A percentile compares a stretch with the other conserved stretches of the same genome.
Evolutionary conservation across 2,888 invertebrate species (phyloP).

Genomic region (Boloria euphrosyne): DNA sequence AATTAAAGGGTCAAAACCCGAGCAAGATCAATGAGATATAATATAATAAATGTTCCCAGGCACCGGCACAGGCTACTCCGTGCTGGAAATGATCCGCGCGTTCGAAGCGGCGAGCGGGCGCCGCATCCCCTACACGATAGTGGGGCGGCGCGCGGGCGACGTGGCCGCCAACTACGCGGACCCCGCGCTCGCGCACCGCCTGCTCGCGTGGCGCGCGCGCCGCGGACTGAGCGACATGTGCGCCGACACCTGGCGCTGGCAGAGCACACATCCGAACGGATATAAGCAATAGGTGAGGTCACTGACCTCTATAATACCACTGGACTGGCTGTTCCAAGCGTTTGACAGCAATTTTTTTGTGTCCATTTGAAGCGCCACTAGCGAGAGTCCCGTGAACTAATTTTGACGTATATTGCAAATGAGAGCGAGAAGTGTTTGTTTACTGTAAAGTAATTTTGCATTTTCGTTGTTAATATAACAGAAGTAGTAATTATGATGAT

Average conservation of each 20-base stretch:
- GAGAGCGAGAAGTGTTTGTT: too few species aligned
- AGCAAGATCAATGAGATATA: too few species aligned
- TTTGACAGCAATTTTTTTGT: too few species aligned
- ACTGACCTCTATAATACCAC: too few species aligned
- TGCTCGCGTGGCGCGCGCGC: constrained; percentile 92
- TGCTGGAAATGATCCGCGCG: constrained; percentile 91
- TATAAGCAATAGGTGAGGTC: constrained; percentile 50
- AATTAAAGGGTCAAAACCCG: too few species aligned
- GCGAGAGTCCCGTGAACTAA: too few species aligned
- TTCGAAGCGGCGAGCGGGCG: constrained; percentile 89
- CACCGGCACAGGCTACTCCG: constrained; percentile 93
- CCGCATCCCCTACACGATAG: constrained; percentile 87
- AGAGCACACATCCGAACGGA: constrained; percentile 90
- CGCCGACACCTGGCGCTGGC: constrained; percentile 94
- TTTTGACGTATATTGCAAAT: too few species aligned
- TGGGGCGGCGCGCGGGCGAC: constrained; percentile 90
- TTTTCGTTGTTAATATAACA: too few species aligned
- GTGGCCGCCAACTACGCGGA: constrained; percentile 93
- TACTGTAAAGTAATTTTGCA: too few species aligned
- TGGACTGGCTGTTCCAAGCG: too few species aligned
- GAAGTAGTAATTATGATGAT: too few species aligned
- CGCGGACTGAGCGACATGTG: constrained; percentile 92
- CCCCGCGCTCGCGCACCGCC: constrained; percentile 86
- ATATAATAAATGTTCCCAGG: constrained; percentile 52
- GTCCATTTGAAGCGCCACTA: too few species aligned